These are phyloP conservation scores for Ceratitis capitata DNA, from an alignment of 1,140 invertebrate species.

Conservation along the genomic window DNA sequence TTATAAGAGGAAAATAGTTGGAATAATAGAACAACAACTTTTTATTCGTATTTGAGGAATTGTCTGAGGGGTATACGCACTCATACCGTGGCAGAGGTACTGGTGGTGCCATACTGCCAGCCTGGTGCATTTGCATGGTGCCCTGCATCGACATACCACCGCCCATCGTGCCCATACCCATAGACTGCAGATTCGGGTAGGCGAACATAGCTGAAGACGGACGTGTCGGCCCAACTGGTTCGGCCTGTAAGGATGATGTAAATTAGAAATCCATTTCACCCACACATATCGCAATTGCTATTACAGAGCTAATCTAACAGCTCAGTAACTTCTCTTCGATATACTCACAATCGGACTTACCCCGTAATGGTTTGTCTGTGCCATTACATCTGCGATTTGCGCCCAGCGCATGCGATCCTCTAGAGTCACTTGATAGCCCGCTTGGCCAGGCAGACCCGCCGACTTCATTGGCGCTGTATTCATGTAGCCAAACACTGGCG, in stretches of 20 bases:
- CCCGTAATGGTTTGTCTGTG: conserved; percentile 83
- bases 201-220: conserved; percentile 84
- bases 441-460: conserved; percentile 70
- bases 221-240: conserved; percentile 75
- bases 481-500: conserved; percentile 85
- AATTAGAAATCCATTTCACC: not conserved
- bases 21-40: not conserved
- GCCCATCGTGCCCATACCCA: conserved; percentile 57
- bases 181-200: conserved; percentile 72
- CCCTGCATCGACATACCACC: conserved; percentile 69
- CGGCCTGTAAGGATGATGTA: conserved; percentile 66
- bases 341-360: conserved; percentile 66
- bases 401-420: conserved; percentile 85
- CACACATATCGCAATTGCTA: not conserved
- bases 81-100: conserved; percentile 75
- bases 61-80: conserved; percentile 38
- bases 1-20: not conserved
- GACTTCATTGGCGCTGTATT: conserved; percentile 77
- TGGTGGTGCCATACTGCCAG: conserved; percentile 69
- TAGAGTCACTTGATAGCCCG: conserved; percentile 74
- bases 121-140: conserved; percentile 65
- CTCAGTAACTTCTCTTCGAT: not conserved
- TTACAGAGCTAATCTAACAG: not conserved
- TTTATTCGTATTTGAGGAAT: conserved; percentile 31
- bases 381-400: conserved; percentile 85